Percentiles rank a stretch among this genome's conserved stretches.
phyloP scores from a whole-genome alignment of 1,140 invertebrate species.

The Planococcus citri region DNA sequence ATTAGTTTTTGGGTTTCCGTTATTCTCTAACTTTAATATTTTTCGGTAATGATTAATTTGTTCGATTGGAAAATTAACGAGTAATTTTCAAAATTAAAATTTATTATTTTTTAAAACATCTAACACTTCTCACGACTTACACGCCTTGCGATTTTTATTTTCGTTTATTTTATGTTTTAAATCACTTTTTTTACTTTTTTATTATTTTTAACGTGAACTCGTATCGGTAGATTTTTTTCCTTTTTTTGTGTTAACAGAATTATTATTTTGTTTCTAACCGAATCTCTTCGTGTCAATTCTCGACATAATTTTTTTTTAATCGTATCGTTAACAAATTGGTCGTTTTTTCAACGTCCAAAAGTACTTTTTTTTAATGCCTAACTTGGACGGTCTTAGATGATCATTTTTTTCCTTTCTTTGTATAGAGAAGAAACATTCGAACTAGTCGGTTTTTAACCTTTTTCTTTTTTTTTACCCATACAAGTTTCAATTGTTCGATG shows the following conservation, averaged over 20 bases:
- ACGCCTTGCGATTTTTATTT: background rate
- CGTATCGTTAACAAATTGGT: background rate
- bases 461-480: background rate
- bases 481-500: background rate
- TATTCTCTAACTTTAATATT: background rate
- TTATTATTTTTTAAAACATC: background rate
- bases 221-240: too few species aligned
- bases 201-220: background rate
- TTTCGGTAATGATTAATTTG: background rate
- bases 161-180: background rate
- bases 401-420: background rate
- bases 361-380: background rate
- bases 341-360: background rate
- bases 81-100: background rate
- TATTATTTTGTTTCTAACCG: too few species aligned
- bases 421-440: background rate
- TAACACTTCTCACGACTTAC: background rate
- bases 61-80: background rate
- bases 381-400: background rate
- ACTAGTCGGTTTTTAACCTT: conserved; percentile 1
- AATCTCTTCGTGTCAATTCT: background rate
- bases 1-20: background rate
- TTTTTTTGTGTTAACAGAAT: too few species aligned
- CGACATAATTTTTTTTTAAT: background rate
- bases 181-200: conserved; percentile 1